Conservation (phyloP, 2,113 vertebrate genomes). For the Misgurnus anguillicaudatus region DNA sequence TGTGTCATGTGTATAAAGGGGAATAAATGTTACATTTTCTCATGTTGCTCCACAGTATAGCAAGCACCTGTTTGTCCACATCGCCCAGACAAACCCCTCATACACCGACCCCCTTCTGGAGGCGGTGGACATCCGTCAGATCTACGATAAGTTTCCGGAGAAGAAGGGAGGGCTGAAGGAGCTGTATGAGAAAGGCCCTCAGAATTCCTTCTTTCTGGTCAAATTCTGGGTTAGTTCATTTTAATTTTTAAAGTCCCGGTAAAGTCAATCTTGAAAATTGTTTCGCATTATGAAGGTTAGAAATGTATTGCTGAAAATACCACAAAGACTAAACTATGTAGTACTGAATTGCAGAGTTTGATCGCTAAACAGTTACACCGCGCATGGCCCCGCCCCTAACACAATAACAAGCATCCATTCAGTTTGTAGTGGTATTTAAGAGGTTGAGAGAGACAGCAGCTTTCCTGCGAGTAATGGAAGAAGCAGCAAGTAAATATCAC, state of each 20-base stretch:
- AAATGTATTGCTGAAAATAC: too few relatives aligned
- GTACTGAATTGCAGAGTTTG: too few relatives aligned
- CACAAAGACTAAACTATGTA: too few relatives aligned
- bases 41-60: slow-evolving; percentile 80
- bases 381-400: too few relatives aligned
- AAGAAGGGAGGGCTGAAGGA: slow-evolving; percentile 96
- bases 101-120: slow-evolving; percentile 91
- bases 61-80: slow-evolving; percentile 96
- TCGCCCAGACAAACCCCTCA: slow-evolving; percentile 89
- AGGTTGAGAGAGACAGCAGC: too few relatives aligned
- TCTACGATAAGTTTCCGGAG: slow-evolving; percentile 96
- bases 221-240: slow-evolving; percentile 88
- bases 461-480: too few relatives aligned
- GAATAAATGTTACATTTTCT: background rate
- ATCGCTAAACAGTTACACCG: too few relatives aligned
- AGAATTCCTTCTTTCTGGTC: slow-evolving; percentile 93
- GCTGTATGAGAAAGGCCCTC: slow-evolving; percentile 91
- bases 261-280: too few relatives aligned
- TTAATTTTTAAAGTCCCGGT: background rate
- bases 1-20: background rate
- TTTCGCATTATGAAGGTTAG: too few relatives aligned
- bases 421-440: too few relatives aligned
- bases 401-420: too few relatives aligned
- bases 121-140: slow-evolving; percentile 93
- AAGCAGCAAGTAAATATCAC: too few relatives aligned